These are phyloP conservation scores for Sesamia nonagrioides DNA, from an alignment of 1,140 invertebrate genomes.

Conservation along the genomic window DNA sequence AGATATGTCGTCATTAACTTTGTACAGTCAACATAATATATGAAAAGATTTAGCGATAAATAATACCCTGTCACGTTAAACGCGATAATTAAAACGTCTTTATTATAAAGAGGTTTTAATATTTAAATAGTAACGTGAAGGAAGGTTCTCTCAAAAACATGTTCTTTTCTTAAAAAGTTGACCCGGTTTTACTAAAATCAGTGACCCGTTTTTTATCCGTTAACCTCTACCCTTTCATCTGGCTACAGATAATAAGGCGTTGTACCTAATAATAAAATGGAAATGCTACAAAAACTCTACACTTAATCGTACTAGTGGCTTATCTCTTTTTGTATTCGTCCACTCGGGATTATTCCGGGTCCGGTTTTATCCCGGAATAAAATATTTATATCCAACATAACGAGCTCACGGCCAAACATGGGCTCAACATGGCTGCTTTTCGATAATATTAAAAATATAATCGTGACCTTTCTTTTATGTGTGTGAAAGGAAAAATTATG, in stretches of 20 bases:
- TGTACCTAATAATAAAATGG: conserved; percentile 44
- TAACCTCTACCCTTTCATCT: conserved; percentile 5
- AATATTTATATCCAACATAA: conserved; percentile 69
- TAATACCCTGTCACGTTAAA: not conserved
- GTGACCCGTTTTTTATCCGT: conserved; percentile 36
- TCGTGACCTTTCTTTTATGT: conserved; percentile 13
- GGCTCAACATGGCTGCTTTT: conserved; percentile 6
- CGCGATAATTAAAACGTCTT: not conserved
- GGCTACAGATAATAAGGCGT: conserved; percentile 11
- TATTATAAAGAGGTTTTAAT: not conserved
- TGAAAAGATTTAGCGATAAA: not conserved
- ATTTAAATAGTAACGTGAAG: not conserved
- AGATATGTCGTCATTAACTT: not conserved
- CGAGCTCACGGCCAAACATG: conserved; percentile 52
- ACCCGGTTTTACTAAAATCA: not conserved
- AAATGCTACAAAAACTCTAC: conserved; percentile 56
- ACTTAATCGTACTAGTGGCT: conserved; percentile 65
- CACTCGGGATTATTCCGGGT: conserved; percentile 59
- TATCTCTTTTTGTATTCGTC: conserved; percentile 66
- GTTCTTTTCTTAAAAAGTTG: not conserved
- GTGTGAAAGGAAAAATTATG: not conserved
- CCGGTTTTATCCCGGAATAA: conserved; percentile 62
- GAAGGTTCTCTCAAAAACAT: not conserved
- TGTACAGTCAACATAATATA: not conserved
- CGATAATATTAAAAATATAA: conserved; percentile 47